phyloP scores from a whole-genome alignment of 2,113 vertebrate genomes.

The Nanorana parkeri region DNA sequence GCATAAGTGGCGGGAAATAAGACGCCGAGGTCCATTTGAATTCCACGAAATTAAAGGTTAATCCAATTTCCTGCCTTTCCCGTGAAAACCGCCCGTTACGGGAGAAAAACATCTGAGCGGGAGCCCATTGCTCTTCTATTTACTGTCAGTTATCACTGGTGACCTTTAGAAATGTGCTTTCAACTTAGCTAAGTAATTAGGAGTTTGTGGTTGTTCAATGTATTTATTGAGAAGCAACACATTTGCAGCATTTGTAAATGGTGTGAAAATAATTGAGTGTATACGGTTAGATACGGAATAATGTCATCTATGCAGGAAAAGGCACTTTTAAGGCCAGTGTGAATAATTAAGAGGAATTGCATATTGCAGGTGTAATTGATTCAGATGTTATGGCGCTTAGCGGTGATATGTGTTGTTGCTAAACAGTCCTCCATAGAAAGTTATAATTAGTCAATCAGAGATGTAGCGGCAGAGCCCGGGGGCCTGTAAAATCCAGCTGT shows the following conservation, averaged over 20 bases:
- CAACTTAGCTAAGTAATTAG: conserved; percentile 30
- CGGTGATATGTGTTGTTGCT: background rate
- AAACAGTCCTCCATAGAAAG: background rate
- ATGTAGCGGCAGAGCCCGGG: no score
- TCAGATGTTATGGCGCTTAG: conserved; percentile 7
- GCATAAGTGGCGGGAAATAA: background rate
- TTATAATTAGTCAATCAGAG: background rate
- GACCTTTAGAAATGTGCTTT: conserved; percentile 41
- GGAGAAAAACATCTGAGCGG: background rate
- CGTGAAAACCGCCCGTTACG: background rate
- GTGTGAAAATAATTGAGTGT: conserved; percentile 44
- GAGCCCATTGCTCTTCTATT: conserved; percentile 7
- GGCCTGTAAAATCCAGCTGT: no score
- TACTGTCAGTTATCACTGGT: conserved; percentile 40
- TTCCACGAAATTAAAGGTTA: background rate
- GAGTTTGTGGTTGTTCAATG: conserved; percentile 36
- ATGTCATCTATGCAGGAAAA: conserved; percentile 9
- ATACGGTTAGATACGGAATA: background rate
- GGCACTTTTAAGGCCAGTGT: background rate
- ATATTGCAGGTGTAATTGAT: conserved; percentile 15
- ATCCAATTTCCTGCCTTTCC: conserved; percentile 9
- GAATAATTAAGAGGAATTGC: conserved; percentile 18
- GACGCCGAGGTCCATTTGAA: background rate
- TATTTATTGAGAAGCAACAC: conserved; percentile 36
- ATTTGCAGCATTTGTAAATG: conserved; percentile 31